These are phyloP conservation scores for Tuberolachnus salignus DNA, from an alignment of 2,888 invertebrate genomes.

Conservation along the genomic window DNA sequence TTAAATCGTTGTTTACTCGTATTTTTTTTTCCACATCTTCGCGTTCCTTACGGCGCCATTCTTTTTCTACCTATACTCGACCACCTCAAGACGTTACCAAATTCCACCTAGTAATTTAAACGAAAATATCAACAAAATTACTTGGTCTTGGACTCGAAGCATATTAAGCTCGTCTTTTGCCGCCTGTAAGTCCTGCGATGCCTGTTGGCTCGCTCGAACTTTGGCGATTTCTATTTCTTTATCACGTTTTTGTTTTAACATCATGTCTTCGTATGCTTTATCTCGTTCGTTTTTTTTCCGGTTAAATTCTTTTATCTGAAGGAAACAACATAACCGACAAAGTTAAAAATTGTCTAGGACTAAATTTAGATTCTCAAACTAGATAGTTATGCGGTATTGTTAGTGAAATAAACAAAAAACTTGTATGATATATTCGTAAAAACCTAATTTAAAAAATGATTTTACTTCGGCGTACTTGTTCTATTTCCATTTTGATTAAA, in stretches of 20 bases:
- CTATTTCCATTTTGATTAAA: not conserved
- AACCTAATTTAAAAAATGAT: not conserved
- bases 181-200: constrained; percentile 65
- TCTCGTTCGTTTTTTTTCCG: constrained; percentile 70
- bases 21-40: constrained; percentile 67
- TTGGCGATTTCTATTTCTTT: constrained; percentile 70
- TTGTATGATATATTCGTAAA: too few species aligned
- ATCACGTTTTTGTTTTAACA: constrained; percentile 66
- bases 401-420: too few species aligned
- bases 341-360: not conserved
- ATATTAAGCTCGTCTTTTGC: constrained; percentile 66
- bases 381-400: not conserved
- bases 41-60: constrained; percentile 72
- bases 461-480: not conserved
- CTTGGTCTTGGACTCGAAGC: constrained; percentile 66
- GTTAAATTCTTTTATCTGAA: constrained; percentile 69
- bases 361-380: not conserved
- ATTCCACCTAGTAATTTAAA: not conserved
- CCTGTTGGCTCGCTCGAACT: constrained; percentile 65
- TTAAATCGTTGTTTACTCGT: constrained; percentile 65
- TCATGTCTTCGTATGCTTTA: constrained; percentile 66
- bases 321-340: not conserved
- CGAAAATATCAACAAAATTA: constrained; percentile 57
- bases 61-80: constrained; percentile 68
- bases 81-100: not conserved